Evolutionary conservation across 2,113 vertebrate species (phyloP).

Genomic region (Copsychus sechellarum): DNA sequence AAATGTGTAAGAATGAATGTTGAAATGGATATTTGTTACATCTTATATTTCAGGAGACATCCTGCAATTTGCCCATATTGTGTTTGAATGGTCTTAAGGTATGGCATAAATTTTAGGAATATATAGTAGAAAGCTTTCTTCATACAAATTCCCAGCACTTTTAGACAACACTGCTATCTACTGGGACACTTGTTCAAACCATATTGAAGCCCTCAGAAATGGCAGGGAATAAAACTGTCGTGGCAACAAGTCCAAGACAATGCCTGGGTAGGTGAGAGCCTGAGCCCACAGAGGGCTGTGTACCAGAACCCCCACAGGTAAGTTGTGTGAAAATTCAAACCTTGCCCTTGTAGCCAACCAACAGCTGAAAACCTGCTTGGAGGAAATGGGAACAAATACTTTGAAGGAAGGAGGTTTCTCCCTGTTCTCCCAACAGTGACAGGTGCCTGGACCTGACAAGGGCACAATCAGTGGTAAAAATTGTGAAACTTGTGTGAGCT

Average conservation of each 20-base stretch:
- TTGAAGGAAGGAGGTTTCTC: not conserved
- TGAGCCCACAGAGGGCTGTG: not conserved
- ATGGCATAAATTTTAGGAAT: not conserved
- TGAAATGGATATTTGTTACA: not conserved
- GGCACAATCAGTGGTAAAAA: not conserved
- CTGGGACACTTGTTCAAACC: not conserved
- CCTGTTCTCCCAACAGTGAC: not conserved
- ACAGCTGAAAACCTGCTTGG: not conserved
- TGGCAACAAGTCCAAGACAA: not conserved
- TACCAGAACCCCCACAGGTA: too few relatives aligned
- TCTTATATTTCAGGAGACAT: not conserved
- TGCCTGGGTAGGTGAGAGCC: not conserved
- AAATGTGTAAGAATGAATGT: not conserved
- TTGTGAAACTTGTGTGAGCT: not conserved
- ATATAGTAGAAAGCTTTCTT: not conserved
- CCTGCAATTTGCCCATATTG: conserved; percentile 9
- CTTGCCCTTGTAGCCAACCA: not conserved
- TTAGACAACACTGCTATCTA: not conserved
- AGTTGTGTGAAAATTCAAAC: not conserved
- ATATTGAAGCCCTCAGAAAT: not conserved
- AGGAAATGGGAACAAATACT: not conserved
- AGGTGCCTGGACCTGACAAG: not conserved
- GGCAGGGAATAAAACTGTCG: not conserved
- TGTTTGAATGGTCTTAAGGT: not conserved
- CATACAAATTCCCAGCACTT: not conserved